Percentiles rank a stretch among this genome's conserved stretches.
These are phyloP conservation scores for Telenomus remus DNA, from an alignment of 1,140 invertebrate genomes.

Conservation along the genomic window DNA sequence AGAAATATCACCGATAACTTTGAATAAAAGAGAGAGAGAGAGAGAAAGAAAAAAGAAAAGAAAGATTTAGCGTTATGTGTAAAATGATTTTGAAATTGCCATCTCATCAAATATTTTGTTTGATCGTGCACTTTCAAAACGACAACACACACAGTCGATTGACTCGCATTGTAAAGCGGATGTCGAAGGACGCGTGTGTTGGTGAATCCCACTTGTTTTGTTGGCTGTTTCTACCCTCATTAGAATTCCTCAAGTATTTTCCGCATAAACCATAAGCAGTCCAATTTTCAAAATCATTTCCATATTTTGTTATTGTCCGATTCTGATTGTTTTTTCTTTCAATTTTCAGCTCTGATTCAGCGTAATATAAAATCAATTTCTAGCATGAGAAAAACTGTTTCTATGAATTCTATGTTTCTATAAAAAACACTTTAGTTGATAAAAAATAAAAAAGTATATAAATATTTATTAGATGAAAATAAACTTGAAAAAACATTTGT, in stretches of 20 bases:
- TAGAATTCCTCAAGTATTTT: conserved; percentile 60
- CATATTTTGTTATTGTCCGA: conserved; percentile 5
- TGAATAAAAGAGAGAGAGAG: no score
- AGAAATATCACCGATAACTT: no score
- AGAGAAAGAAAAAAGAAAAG: conserved; percentile 11
- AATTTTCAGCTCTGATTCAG: neutral
- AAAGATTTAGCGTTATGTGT: conserved; percentile 22
- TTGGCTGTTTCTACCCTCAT: conserved; percentile 52
- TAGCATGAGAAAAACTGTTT: neutral
- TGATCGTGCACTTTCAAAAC: conserved; percentile 33
- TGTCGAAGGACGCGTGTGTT: conserved; percentile 41
- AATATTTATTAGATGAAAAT: no score
- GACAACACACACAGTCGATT: conserved; percentile 31
- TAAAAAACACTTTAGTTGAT: no score
- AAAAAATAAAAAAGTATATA: no score
- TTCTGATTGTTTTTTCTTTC: neutral
- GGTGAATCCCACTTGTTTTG: conserved; percentile 42
- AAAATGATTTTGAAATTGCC: conserved; percentile 30
- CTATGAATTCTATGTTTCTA: conserved; percentile 14
- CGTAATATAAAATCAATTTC: no score
- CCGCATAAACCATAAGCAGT: conserved; percentile 26
- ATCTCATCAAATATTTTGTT: conserved; percentile 41
- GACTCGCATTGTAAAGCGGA: conserved; percentile 40
- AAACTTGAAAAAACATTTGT: no score
- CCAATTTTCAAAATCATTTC: conserved; percentile 19